Evolutionary conservation across 2,888 invertebrate species (phyloP).

Genomic region (Gnatocerus cornutus): DNA sequence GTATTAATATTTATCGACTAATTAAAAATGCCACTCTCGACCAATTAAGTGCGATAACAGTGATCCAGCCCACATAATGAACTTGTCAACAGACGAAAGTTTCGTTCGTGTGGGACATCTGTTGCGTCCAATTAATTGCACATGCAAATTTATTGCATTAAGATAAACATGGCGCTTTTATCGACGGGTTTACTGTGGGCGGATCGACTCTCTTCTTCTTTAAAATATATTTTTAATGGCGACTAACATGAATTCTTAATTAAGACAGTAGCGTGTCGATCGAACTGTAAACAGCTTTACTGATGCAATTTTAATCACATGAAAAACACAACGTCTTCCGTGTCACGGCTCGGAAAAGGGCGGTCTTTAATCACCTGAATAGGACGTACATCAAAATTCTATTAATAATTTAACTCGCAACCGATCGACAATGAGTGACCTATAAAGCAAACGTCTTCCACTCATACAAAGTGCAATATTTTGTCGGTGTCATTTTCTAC

Average conservation of each 20-base stretch:
- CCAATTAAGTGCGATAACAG: constrained; percentile 53
- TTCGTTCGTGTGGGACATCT: constrained; percentile 50
- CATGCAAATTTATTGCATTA: constrained; percentile 55
- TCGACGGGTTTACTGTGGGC: constrained; percentile 39
- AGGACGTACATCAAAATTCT: neutral
- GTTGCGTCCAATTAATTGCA: constrained; percentile 56
- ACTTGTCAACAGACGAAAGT: constrained; percentile 55
- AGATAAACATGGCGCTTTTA: constrained; percentile 46
- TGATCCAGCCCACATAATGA: constrained; percentile 54
- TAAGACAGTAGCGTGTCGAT: constrained; percentile 31
- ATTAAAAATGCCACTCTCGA: constrained; percentile 30
- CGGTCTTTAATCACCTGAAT: neutral
- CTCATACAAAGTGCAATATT: too few species aligned
- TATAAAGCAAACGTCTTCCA: neutral
- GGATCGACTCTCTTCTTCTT: constrained; percentile 29
- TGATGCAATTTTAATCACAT: constrained; percentile 34
- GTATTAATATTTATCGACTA: neutral
- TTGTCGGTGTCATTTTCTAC: too few species aligned
- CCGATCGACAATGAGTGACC: neutral
- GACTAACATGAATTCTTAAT: constrained; percentile 29
- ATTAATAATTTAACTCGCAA: neutral
- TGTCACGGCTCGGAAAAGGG: constrained; percentile 6
- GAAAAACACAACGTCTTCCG: constrained; percentile 23
- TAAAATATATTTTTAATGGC: constrained; percentile 23
- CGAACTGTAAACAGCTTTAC: constrained; percentile 18